A percentile compares a stretch with the other conserved stretches of the same genome.
Conservation (phyloP, 2,113 vertebrate species). For the Sterna hirundo region DNA sequence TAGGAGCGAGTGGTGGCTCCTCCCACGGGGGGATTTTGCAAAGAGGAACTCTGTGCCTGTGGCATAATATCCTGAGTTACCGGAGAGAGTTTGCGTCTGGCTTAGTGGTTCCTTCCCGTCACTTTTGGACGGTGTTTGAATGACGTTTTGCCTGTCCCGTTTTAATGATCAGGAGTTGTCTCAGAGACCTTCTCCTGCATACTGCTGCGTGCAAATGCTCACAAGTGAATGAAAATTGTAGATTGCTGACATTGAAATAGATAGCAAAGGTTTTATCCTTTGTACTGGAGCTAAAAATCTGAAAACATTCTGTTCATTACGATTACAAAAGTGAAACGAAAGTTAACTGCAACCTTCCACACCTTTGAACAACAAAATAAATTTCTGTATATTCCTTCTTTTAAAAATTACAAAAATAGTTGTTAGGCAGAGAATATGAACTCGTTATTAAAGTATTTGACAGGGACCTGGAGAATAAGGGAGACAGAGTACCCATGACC, state of each 20-base stretch:
- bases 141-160: neutral
- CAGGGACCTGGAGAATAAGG: neutral
- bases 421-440: neutral
- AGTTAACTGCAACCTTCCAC: neutral
- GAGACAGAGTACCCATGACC: neutral
- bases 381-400: neutral
- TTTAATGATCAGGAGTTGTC: neutral
- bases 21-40: neutral
- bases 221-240: neutral
- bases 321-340: neutral
- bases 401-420: neutral
- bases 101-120: neutral
- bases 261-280: neutral
- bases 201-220: rapidly evolving
- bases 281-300: neutral
- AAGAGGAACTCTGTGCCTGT: neutral
- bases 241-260: neutral
- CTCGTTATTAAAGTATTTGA: neutral
- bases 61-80: neutral
- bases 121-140: neutral
- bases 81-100: neutral
- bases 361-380: neutral
- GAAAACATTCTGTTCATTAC: neutral
- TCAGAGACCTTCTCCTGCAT: neutral
- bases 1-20: neutral